Percentiles rank a stretch among this genome's conserved stretches.
phyloP scores from a whole-genome alignment of 2,113 vertebrate genomes.

The Lethenteron reissneri region DNA sequence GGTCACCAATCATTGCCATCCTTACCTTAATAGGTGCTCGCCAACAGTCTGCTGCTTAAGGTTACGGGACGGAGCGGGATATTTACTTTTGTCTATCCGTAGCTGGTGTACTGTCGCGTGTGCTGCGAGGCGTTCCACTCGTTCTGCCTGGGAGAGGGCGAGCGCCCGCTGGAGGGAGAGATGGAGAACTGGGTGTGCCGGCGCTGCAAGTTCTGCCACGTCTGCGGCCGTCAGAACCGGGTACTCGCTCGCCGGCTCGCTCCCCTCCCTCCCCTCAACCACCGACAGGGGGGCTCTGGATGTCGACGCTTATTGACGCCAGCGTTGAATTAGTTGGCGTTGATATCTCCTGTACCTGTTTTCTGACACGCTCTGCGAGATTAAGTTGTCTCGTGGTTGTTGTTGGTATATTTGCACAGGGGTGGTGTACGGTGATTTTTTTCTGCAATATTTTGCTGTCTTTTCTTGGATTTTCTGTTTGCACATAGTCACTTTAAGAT shows the following conservation, averaged over 20 bases:
- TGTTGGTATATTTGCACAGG: too few species aligned
- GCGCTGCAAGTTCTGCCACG: slow-evolving; percentile 81
- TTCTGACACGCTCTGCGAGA: background rate
- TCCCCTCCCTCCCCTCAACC: background rate
- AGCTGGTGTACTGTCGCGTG: slow-evolving; percentile 98
- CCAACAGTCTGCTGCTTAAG: too few species aligned
- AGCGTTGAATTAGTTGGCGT: slow-evolving; percentile 11
- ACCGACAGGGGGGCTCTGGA: too few species aligned
- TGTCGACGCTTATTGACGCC: too few species aligned
- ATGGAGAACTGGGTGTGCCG: slow-evolving; percentile 98
- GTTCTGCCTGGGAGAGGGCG: slow-evolving; percentile 82
- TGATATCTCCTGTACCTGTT: slow-evolving; percentile 8
- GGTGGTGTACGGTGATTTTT: too few species aligned
- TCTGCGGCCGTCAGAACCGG: slow-evolving; percentile 70
- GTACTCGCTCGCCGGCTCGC: background rate
- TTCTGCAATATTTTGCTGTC: too few species aligned
- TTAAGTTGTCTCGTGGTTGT: background rate
- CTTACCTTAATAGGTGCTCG: too few species aligned
- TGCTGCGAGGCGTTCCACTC: slow-evolving; percentile 97
- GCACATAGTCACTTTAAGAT: too few species aligned
- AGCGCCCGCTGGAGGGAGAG: slow-evolving; percentile 84
- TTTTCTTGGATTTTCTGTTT: too few species aligned
- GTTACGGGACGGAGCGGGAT: too few species aligned
- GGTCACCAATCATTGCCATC: too few species aligned
- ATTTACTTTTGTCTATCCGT: slow-evolving; percentile 9